Base-by-base conservation (phyloP, 2,888 invertebrate species). In the Erannis defoliaria region DNA sequence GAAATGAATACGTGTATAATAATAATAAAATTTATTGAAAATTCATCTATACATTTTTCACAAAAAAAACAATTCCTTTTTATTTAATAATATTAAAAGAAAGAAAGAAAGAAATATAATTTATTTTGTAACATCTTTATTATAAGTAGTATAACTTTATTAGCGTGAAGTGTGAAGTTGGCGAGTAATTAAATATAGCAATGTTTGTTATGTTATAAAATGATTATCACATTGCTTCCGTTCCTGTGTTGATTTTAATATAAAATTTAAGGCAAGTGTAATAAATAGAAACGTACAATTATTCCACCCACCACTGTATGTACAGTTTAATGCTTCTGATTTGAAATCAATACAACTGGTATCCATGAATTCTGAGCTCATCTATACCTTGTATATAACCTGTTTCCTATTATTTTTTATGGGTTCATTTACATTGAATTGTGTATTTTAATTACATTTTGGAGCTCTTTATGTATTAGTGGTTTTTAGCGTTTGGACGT, bases 251-350 rank as follows among this genome's bases (percentile, higher is more conserved):
- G 9, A 21, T 46, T 43, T 40, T 16, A 18, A 33, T 50, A 46
- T 33, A 43, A 42, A 33, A 26, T 21, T 40, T 12, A 35, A n/a
- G 23, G 23, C 33, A 40, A 31, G 38, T 35, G 40, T 29, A 55
- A 38, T 51, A 46, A 31, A 46, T 9, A 35, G n/a, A 35, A 62
- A 53, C 26, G 21, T 50, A 33, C 26, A 38, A 46, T 50, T 37
- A 33, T 23, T 50, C 19, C 38, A 40, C 19, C 31, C 45, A 51
- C 49, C 12, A 55, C 46, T 37, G 29, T 14, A 40, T 31, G 49
- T 38, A 54, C 49, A 60, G 45, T 54, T 48, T 60, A 60, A 60
- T 56, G 54, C 48, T 49, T 54, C 43, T 56, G 37, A 64, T 64
- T 50, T 26, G 33, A 54, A 64, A 64, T 60, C 60, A 56, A 64